Conservation (phyloP, 2,888 invertebrate species). For the Erebia palarica region DNA sequence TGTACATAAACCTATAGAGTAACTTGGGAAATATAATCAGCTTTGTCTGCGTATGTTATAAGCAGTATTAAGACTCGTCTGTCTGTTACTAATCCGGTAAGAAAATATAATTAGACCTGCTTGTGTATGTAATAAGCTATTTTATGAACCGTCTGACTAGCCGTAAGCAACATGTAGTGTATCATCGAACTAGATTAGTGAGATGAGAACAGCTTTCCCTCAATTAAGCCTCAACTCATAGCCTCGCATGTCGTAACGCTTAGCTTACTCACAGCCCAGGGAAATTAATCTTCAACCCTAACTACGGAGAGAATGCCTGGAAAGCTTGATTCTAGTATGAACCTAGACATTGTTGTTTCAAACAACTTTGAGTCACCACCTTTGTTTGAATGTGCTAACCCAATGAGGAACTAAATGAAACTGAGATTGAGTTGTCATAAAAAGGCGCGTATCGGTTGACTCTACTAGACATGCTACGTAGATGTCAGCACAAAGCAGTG, state of each 20-base stretch:
- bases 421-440: too few relatives aligned
- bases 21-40: background rate
- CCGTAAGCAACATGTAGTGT: constrained; percentile 22
- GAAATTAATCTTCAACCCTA: too few relatives aligned
- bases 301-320: too few relatives aligned
- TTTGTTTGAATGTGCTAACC: too few relatives aligned
- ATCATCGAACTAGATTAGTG: constrained; percentile 36
- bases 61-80: background rate
- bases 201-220: constrained; percentile 40
- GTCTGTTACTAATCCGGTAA: background rate
- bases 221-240: constrained; percentile 35
- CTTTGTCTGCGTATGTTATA: background rate
- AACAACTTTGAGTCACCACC: too few relatives aligned
- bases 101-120: background rate
- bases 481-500: background rate
- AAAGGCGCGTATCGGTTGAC: too few relatives aligned
- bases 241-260: background rate
- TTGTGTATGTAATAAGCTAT: background rate
- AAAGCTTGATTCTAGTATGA: too few relatives aligned
- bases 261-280: too few relatives aligned
- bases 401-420: too few relatives aligned
- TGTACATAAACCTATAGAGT: too few relatives aligned
- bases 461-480: too few relatives aligned
- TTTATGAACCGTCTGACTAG: background rate
- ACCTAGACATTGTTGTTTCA: too few relatives aligned